Evolutionary conservation across 2,797 vertebrate species (phyloP).

Genomic region (Coluber constrictor): DNA sequence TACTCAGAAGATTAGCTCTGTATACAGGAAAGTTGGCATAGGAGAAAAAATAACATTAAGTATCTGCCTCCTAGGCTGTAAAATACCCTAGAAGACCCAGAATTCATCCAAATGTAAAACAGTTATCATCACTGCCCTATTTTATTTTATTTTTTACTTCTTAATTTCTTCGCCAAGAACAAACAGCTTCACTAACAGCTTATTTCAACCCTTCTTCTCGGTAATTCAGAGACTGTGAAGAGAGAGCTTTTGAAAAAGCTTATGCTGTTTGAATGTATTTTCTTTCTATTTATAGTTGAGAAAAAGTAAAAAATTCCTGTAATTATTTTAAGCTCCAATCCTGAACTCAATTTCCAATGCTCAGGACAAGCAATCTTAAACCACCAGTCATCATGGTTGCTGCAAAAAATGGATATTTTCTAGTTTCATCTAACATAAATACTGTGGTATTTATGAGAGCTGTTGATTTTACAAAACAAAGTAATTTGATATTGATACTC

Average conservation of each 20-base stretch:
- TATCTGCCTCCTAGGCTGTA: background rate
- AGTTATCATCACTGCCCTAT: background rate
- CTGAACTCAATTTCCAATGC: background rate
- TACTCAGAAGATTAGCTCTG: background rate
- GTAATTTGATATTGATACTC: background rate
- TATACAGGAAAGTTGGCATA: background rate
- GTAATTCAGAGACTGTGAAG: background rate
- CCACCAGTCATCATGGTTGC: too few relatives aligned
- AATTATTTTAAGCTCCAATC: background rate
- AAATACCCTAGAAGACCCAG: background rate
- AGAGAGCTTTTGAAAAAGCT: background rate
- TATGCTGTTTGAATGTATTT: background rate
- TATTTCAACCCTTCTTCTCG: background rate
- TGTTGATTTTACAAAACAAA: background rate
- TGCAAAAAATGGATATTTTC: background rate
- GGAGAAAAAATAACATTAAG: background rate
- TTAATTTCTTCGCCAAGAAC: background rate
- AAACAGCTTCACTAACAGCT: background rate
- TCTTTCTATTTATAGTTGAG: background rate
- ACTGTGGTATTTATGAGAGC: background rate
- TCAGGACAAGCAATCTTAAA: background rate
- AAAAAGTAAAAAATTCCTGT: background rate
- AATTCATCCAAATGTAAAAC: background rate
- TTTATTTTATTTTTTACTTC: background rate
- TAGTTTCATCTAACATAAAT: background rate